These are phyloP conservation scores for Toxotes jaculatrix DNA, from an alignment of 2,113 vertebrate genomes.

Conservation along the genomic window DNA sequence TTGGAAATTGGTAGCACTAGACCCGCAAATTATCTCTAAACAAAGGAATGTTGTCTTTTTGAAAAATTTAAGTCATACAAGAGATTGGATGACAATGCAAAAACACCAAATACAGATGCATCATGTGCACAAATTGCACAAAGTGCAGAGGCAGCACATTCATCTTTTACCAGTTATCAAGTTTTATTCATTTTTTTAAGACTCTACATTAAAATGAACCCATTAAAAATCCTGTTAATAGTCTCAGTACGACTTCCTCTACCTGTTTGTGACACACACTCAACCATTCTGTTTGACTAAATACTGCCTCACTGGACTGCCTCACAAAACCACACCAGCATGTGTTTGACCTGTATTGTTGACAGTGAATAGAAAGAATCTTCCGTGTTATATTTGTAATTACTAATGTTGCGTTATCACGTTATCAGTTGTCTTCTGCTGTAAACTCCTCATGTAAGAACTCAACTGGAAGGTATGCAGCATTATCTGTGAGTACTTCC, in stretches of 20 bases:
- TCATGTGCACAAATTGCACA: neutral
- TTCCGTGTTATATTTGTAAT: neutral
- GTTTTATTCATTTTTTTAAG: neutral
- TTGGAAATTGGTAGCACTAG: conserved; percentile 38
- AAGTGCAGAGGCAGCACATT: neutral
- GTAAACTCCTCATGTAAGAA: neutral
- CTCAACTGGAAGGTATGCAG: neutral
- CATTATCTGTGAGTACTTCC: neutral
- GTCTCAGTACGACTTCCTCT: neutral
- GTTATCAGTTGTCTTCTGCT: neutral
- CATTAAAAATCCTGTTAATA: neutral
- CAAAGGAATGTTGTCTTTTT: conserved; percentile 22
- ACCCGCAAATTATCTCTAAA: conserved; percentile 37
- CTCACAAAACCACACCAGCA: neutral
- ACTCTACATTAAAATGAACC: neutral
- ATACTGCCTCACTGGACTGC: neutral
- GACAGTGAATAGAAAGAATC: neutral
- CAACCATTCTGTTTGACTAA: neutral
- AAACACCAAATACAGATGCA: neutral
- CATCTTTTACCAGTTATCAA: neutral
- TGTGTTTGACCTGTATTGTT: neutral
- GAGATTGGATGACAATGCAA: neutral
- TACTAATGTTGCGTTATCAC: neutral
- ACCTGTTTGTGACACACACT: neutral
- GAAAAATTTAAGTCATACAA: neutral